These are phyloP conservation scores for Saguinus midas DNA, from an alignment of 2,113 vertebrate genomes.

Conservation along the genomic window DNA sequence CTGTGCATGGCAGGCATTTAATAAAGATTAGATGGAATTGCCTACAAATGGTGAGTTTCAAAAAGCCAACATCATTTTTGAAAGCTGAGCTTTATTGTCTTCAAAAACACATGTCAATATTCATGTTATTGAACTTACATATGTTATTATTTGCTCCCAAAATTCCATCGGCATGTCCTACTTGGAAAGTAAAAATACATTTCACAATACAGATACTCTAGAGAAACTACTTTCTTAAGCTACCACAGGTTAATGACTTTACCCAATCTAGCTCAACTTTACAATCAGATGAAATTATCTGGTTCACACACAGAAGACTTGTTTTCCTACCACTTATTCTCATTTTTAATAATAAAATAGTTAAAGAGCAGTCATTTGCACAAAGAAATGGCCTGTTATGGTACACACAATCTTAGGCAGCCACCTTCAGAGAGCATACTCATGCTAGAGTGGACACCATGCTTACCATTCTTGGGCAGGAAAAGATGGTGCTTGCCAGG, in stretches of 20 bases:
- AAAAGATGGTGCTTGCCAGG: not conserved
- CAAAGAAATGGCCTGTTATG: not conserved
- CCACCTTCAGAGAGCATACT: not conserved
- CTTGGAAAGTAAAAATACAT: not conserved
- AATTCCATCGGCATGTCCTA: not conserved
- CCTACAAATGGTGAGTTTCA: not conserved
- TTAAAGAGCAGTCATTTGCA: not conserved
- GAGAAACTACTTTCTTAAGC: not conserved
- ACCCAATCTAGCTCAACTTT: not conserved
- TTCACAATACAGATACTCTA: not conserved
- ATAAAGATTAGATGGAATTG: not conserved
- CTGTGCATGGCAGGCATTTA: not conserved
- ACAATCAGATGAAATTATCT: not conserved
- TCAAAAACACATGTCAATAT: not conserved
- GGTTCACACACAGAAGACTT: not conserved
- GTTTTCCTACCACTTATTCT: not conserved
- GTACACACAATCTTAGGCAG: not conserved
- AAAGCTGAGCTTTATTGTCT: slow-evolving; percentile 7
- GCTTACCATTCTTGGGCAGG: not conserved
- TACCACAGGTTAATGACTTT: not conserved
- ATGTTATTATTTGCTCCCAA: not conserved
- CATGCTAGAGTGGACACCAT: accelerated
- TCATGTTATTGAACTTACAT: not conserved
- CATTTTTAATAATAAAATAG: not conserved
- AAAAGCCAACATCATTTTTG: not conserved